These are phyloP conservation scores for Cydia amplana DNA, from an alignment of 1,140 invertebrate genomes.

Conservation along the genomic window DNA sequence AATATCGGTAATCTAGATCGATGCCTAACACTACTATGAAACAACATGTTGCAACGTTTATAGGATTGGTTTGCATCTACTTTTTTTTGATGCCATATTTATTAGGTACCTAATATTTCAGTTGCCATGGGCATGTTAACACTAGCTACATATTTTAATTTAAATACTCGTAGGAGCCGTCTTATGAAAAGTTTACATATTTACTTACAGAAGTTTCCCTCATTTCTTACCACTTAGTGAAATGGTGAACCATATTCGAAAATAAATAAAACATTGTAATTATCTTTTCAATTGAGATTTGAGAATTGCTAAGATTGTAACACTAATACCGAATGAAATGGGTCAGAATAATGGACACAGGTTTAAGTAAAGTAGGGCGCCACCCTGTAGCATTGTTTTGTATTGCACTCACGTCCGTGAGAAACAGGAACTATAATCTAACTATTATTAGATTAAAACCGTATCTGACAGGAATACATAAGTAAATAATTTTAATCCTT, in stretches of 20 bases:
- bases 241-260: too few relatives aligned
- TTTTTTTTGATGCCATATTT: too few relatives aligned
- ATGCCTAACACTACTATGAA: not conserved
- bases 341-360: not conserved
- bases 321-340: not conserved
- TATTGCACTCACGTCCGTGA: conserved; percentile 15
- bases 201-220: too few relatives aligned
- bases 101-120: too few relatives aligned
- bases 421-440: conserved; percentile 14
- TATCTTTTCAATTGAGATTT: too few relatives aligned
- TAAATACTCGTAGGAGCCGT: too few relatives aligned
- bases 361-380: conserved; percentile 8
- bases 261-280: too few relatives aligned
- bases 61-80: too few relatives aligned
- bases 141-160: too few relatives aligned
- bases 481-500: not conserved
- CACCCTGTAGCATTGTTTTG: conserved; percentile 9
- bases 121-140: too few relatives aligned
- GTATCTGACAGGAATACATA: conserved; percentile 10
- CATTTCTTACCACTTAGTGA: too few relatives aligned
- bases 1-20: not conserved
- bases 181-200: too few relatives aligned
- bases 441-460: conserved; percentile 6
- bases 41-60: not conserved
- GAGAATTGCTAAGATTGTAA: not conserved